Base-by-base conservation (phyloP, 1,140 invertebrate species). In the Drosophila jambulina region DNA sequence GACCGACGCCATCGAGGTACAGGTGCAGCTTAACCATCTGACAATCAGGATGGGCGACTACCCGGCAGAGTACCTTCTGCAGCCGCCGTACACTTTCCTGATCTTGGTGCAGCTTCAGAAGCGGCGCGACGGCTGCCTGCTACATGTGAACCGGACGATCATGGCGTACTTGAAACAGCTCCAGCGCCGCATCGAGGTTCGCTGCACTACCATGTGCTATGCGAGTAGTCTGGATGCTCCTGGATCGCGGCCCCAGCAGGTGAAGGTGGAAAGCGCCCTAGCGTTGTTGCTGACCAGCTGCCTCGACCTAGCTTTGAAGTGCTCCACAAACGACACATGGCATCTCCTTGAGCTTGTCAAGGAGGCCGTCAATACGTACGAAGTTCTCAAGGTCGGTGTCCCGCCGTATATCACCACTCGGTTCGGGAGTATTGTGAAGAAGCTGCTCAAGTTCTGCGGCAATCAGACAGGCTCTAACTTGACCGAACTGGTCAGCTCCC, bases 31-130 rank as follows among this genome's bases (percentile, higher is more conserved):
- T 0, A 74, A 63, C 1, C 68, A 78, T 13, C 25, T 93, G 17
- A 69, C 74, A 34, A 65, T 93, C 1, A 83, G 81, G 17, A 61
- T 93, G 56, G 21, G 21, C 9, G 92, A 93, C 62, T 93, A 92
- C 62, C 92, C 92, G 3, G 68, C 70, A 1, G 92, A 93, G 46
- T 91, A 83, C 46, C 57, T 93, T 29, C 70, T 92, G 3, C 92
- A 93, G 56, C 21, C 78, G 0, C 92, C 92, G 12, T 60, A 80
- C 27, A 61, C 88, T n/a, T 90, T 86, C 13, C 65, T 87, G 0
- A 49, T 75, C 4, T 29, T 92, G 19, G 29, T 92, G n/a, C 43
- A 88, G 19, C 46, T 91, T 7, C 90, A 85, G 36, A 49, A 68
- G 2, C 12, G 36, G 3, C 12, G 34, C 0, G 53, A 60, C 7